phyloP scores from a whole-genome alignment of 2,113 vertebrate genomes.

The Nothocercus julius region DNA sequence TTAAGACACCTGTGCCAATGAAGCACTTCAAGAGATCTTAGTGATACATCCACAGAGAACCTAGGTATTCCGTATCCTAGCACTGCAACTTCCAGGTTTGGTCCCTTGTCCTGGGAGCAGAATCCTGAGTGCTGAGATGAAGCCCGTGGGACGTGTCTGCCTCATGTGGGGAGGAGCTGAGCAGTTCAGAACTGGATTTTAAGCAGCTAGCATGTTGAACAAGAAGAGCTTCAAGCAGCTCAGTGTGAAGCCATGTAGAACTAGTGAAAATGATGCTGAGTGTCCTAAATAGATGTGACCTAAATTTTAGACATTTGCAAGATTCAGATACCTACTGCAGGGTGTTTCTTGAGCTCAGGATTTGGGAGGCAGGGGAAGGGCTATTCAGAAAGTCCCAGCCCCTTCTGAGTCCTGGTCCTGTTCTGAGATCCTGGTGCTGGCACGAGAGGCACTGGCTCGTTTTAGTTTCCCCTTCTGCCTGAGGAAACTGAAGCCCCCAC shows the following conservation, averaged over 20 bases:
- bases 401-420: not conserved
- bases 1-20: not conserved
- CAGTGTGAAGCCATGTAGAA: slow-evolving; percentile 22
- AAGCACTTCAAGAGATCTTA: not conserved
- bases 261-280: slow-evolving; percentile 44
- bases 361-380: not conserved
- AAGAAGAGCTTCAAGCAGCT: slow-evolving; percentile 4
- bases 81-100: not conserved
- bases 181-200: not conserved
- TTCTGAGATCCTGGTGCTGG: not conserved
- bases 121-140: not conserved
- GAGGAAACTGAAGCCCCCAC: not conserved
- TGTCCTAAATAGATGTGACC: slow-evolving; percentile 67
- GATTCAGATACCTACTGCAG: slow-evolving; percentile 41
- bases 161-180: not conserved
- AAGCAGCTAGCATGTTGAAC: not conserved
- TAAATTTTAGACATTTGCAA: slow-evolving; percentile 61
- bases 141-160: not conserved
- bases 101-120: not conserved
- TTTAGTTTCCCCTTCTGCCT: not conserved
- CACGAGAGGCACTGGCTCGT: not conserved
- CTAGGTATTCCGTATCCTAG: accelerated
- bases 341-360: slow-evolving; percentile 26
- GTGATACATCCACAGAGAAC: not conserved
- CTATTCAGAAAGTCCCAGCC: not conserved